Evolutionary conservation across 2,888 invertebrate species (phyloP).

Genomic region (Parnassius apollo): DNA sequence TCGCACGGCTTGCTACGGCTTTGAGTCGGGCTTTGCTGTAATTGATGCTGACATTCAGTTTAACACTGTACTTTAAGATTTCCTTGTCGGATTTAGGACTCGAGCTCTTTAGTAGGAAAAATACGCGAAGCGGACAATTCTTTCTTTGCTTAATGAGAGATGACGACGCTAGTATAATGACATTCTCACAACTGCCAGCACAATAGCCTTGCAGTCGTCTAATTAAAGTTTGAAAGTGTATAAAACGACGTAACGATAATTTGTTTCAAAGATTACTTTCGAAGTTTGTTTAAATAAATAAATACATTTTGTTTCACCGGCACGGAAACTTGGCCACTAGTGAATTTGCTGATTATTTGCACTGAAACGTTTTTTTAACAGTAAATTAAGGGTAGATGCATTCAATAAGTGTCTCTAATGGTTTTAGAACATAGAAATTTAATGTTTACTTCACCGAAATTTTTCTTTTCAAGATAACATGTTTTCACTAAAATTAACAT

Average conservation of each 20-base stretch:
- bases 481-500: no score
- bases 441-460: no score
- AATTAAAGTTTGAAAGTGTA: neutral
- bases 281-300: no score
- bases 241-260: neutral
- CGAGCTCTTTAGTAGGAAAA: neutral
- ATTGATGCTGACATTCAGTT: conserved; percentile 20
- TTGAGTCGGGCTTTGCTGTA: conserved; percentile 22
- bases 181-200: neutral
- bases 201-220: neutral
- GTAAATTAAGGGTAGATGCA: no score
- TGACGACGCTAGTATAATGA: conserved; percentile 7
- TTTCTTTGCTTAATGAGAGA: conserved; percentile 7
- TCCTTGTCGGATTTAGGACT: conserved; percentile 15
- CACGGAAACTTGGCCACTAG: no score
- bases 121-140: conserved; percentile 1
- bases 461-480: no score
- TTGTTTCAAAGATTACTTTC: no score
- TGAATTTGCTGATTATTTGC: no score
- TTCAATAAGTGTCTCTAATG: no score
- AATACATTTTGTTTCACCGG: no score
- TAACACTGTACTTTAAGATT: conserved; percentile 9
- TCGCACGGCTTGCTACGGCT: conserved; percentile 12
- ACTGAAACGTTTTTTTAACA: no score
- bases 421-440: no score